Evolutionary conservation across 1,140 invertebrate genomes (phyloP), one percentile per base, ranked within the genome.

Genomic region (Drosophila orosa): DNA sequence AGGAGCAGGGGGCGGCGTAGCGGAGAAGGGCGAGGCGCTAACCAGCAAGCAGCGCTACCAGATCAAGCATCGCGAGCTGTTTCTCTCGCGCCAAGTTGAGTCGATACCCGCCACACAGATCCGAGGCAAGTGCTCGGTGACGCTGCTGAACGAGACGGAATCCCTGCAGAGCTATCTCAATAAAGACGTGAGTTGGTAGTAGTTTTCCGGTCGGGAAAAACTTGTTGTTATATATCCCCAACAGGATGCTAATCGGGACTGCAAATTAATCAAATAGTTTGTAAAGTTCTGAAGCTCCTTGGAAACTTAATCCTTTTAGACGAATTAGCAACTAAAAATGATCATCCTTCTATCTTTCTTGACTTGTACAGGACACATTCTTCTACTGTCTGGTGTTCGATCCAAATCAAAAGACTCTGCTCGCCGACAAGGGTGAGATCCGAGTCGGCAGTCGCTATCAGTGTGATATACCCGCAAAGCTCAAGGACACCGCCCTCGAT

Each of bases 381-480:
- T 99, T 99, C 93, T 99, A 99, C 93, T 99, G 98, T 92, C 94
- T 99, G 92, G 99, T 99, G 73, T 99, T 99, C 93, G 99, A 99
- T 94, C 98, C 98, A 69, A 95, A 97, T 92, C 98, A 99, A 93
- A 99, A 99, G 93, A 99, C 99, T 87, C 94, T 99, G 90, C 94
- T 99, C 90, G 98, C 98, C 80, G 99, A 99, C 93, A 98, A 99
- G 94, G 98, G 98, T 91, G 98, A 98, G 94, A 95, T 95, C 90
- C 94, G 94, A 92, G 94, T 99, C 85, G 99, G 99, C 74, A 96
- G 95, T 91, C 95, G 96, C 93, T 99, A 98, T 94, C 99, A 99
- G 94, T 98, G 98, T 92, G 98, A 99, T 92, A 93, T 95, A 91
- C 94, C 94, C 92, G 94, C 95, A 85, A 93, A 95, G 92, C 93